These are phyloP conservation scores for Pycnonotus jocosus DNA, from an alignment of 2,113 vertebrate species.

Conservation along the genomic window DNA sequence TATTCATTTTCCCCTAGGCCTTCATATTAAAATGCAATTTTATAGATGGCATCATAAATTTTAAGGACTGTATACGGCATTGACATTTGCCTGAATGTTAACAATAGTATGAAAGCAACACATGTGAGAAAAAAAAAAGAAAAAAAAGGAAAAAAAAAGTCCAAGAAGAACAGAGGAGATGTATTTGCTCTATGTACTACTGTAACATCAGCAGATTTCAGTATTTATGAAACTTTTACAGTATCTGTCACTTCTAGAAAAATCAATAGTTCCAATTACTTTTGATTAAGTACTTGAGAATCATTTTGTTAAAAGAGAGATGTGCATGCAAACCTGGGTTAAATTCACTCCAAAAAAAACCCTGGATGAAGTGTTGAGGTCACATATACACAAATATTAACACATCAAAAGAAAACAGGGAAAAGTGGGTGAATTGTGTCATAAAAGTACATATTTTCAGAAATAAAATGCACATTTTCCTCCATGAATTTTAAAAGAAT, in stretches of 20 bases:
- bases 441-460: neutral
- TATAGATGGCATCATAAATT: neutral
- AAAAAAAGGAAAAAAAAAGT: fast-evolving
- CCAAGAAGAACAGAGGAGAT: neutral
- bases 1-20: slow-evolving; percentile 29
- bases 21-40: neutral
- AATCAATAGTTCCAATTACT: neutral
- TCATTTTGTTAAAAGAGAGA: neutral
- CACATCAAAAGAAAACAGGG: fast-evolving
- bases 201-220: neutral
- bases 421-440: neutral
- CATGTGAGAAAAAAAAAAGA: neutral
- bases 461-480: neutral
- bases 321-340: neutral
- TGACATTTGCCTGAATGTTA: neutral
- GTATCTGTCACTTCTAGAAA: neutral
- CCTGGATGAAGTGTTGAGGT: neutral
- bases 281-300: neutral
- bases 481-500: neutral
- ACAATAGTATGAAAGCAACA: neutral
- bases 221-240: neutral
- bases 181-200: neutral
- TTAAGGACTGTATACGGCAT: neutral
- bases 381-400: fast-evolving
- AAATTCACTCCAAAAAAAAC: neutral